Conservation (phyloP, 1,140 invertebrate species). For the Conus ventricosus region DNA sequence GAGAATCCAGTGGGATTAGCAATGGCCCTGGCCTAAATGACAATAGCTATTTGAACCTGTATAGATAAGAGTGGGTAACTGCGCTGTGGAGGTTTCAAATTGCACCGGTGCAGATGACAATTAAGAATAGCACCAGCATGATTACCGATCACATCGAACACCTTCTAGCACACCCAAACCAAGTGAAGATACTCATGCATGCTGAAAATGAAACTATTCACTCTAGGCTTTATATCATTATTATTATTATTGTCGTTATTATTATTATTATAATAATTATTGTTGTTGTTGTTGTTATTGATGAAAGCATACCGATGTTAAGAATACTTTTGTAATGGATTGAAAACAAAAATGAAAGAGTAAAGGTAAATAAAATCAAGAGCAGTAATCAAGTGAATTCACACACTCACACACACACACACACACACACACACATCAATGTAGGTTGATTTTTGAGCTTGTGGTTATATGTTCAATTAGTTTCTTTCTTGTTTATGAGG, state of each 20-base stretch:
- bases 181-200: background rate
- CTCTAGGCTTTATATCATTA: background rate
- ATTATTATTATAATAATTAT: background rate
- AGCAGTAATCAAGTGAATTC: background rate
- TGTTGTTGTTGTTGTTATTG: too few relatives aligned
- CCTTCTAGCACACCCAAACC: background rate
- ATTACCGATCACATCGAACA: background rate
- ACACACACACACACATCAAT: background rate
- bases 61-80: too few relatives aligned
- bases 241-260: background rate
- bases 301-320: background rate
- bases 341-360: background rate
- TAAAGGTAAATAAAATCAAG: slow-evolving; percentile 1
- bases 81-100: too few relatives aligned
- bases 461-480: too few relatives aligned
- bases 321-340: background rate
- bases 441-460: too few relatives aligned
- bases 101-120: background rate
- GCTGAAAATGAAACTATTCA: background rate
- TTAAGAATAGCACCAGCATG: background rate
- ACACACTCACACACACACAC: background rate
- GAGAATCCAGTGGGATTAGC: too few relatives aligned
- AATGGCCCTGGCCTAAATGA: too few relatives aligned
- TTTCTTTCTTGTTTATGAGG: too few relatives aligned
- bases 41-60: too few relatives aligned